Evolutionary conservation across 2,797 vertebrate species (phyloP), one percentile per base, ranked within the genome.

Genomic region (Catostomus latipinnis): DNA sequence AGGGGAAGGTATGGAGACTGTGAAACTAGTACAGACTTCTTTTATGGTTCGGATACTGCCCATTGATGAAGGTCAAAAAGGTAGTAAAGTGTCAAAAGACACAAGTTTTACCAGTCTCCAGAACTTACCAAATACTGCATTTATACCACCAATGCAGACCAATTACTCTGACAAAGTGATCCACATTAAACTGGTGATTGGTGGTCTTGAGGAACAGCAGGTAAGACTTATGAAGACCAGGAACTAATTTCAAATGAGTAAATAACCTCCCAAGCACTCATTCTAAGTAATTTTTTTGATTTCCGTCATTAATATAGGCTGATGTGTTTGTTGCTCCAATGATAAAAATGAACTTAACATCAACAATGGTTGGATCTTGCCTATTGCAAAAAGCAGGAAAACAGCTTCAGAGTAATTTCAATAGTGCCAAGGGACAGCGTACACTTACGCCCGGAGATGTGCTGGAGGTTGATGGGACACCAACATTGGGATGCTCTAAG

Each of bases 241-340:
- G 34, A 3, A 34, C 34, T 34, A 34, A 34, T 34, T 34, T 34
- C 34, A 34, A 34, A 34, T 34, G 34, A 34, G 34, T 34, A 34
- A 34, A 34, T 34, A 77, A 46, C 6, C 3, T 5, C 12, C 54
- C 16, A 11, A 6, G 6, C 5, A 45, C 11, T 7, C 8, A 63
- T 58, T 10, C 13, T 34, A 8, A 52, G 0, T 66, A 6, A 8
- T 16, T 67, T 7, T 3, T 34, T 6, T 13, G 0, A 60, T 50
- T 18, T 45, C 9, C 11, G 4, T 56, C 11, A 14, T 79, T 56
- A 49, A 53, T 34, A 67, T 82, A 93, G 92, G 90, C 78, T n/a
- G 84, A 90, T 71, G 87, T 87, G 9, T 57, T 90, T 74, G 88
- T 93, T 49, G 88, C 61, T 4, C 91, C 92, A 0, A 89, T 92